Evolutionary conservation across 2,113 vertebrate genomes (phyloP).

Genomic region (Mastomys coucha): DNA sequence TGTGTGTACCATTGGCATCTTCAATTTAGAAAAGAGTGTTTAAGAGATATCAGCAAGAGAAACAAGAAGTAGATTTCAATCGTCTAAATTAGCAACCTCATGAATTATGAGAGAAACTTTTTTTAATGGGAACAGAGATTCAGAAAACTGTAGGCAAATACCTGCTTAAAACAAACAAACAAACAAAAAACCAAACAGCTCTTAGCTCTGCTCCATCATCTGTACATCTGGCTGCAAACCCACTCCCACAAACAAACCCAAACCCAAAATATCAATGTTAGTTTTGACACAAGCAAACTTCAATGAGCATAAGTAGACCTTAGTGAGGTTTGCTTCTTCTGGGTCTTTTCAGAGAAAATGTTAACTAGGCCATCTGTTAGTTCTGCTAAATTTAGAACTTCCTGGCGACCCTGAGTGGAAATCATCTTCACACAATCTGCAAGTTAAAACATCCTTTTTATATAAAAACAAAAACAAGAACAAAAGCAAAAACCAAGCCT

Average conservation of each 20-base stretch:
- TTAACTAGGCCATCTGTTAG: background rate
- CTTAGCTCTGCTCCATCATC: background rate
- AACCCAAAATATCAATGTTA: background rate
- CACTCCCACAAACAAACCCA: background rate
- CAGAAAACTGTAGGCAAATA: background rate
- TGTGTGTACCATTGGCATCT: background rate
- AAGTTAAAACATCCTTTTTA: background rate
- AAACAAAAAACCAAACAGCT: background rate
- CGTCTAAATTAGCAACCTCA: background rate
- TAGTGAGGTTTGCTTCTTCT: background rate
- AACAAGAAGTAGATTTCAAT: background rate
- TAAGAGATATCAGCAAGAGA: background rate
- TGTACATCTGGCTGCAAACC: background rate
- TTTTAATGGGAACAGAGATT: background rate
- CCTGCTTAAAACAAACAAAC: background rate
- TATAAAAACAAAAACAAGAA: too few species aligned
- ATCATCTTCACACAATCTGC: background rate
- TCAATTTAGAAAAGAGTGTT: background rate
- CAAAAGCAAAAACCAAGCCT: background rate
- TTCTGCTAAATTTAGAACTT: background rate
- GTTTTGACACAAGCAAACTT: conserved; percentile 9
- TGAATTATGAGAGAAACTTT: background rate
- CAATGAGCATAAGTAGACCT: background rate
- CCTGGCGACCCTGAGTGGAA: background rate
- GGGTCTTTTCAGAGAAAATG: background rate